Evolutionary conservation across 64 coral and sea anemone genomes (phyloP).

Genomic region (Porites australiensis): DNA sequence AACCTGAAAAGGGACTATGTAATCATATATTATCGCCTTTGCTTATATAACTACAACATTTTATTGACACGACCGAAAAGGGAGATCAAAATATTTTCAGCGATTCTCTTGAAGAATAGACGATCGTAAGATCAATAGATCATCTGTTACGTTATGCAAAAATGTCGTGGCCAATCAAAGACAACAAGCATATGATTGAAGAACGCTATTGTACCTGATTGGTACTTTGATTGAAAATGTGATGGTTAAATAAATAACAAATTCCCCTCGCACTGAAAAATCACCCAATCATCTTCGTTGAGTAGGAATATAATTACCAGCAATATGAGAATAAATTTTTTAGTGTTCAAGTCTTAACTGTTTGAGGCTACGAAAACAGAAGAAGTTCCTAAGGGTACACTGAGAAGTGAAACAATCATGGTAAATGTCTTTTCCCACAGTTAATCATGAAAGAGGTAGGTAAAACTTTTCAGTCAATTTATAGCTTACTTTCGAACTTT

Average conservation of each 20-base stretch:
- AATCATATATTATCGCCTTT: too few relatives aligned
- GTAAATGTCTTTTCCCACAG: neutral
- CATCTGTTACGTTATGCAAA: constrained; percentile 4
- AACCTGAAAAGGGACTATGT: too few relatives aligned
- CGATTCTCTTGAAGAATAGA: neutral
- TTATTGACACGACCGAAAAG: neutral
- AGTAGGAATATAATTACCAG: neutral
- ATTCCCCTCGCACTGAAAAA: constrained; percentile 5
- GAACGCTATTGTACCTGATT: neutral
- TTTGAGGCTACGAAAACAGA: neutral
- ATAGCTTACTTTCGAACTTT: neutral
- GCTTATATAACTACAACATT: too few relatives aligned
- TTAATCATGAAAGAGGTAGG: neutral
- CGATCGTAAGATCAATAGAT: constrained; percentile 16
- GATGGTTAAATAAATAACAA: constrained; percentile 36
- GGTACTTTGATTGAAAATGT: neutral
- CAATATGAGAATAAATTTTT: constrained; percentile 38
- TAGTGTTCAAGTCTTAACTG: constrained; percentile 6
- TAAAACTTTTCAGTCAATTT: neutral
- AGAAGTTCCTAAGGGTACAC: neutral
- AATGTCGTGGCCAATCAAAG: constrained; percentile 22
- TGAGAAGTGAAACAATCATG: neutral
- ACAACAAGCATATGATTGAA: neutral
- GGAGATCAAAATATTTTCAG: constrained; percentile 14
- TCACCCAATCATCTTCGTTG: constrained; percentile 32